phyloP scores from a whole-genome alignment of 2,888 invertebrate genomes.

The Brassicogethes aeneus region DNA sequence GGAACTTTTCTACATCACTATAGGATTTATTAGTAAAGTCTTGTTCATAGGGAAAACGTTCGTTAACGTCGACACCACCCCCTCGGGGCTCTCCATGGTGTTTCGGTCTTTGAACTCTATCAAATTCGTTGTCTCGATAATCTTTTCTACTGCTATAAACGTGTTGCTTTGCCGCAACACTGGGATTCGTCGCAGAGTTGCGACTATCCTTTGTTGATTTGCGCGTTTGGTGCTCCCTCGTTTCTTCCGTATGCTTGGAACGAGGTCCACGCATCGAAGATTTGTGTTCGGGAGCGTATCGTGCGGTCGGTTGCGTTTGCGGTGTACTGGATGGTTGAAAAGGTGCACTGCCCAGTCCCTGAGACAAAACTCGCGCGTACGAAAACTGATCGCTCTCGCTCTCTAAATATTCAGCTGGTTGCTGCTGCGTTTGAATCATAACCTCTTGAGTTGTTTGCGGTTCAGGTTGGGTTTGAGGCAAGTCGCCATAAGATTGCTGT shows the following conservation, averaged over 20 bases:
- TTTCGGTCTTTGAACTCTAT: slow-evolving; percentile 21
- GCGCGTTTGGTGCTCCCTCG: slow-evolving; percentile 29
- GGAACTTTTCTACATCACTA: slow-evolving; percentile 28
- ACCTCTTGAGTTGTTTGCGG: neutral
- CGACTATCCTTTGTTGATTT: slow-evolving; percentile 23
- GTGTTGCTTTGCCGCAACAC: slow-evolving; percentile 27
- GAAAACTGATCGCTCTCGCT: slow-evolving; percentile 42
- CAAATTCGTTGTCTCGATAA: slow-evolving; percentile 23
- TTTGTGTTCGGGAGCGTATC: slow-evolving; percentile 27
- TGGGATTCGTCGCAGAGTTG: slow-evolving; percentile 20
- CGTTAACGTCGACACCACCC: slow-evolving; percentile 28
- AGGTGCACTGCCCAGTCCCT: slow-evolving; percentile 46
- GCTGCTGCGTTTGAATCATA: slow-evolving; percentile 1
- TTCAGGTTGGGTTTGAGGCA: neutral
- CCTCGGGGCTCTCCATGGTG: slow-evolving; percentile 33
- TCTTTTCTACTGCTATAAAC: slow-evolving; percentile 27
- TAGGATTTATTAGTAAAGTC: slow-evolving; percentile 26
- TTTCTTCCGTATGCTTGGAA: slow-evolving; percentile 29
- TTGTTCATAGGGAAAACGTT: slow-evolving; percentile 19
- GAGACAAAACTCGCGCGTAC: slow-evolving; percentile 63
- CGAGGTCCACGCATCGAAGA: slow-evolving; percentile 29
- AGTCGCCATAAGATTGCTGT: neutral
- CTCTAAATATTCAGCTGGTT: neutral
- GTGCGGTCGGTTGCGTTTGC: slow-evolving; percentile 25
- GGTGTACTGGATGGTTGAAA: slow-evolving; percentile 50